Evolutionary conservation across 2,113 vertebrate species (phyloP).

Genomic region (Seriola aureovittata): DNA sequence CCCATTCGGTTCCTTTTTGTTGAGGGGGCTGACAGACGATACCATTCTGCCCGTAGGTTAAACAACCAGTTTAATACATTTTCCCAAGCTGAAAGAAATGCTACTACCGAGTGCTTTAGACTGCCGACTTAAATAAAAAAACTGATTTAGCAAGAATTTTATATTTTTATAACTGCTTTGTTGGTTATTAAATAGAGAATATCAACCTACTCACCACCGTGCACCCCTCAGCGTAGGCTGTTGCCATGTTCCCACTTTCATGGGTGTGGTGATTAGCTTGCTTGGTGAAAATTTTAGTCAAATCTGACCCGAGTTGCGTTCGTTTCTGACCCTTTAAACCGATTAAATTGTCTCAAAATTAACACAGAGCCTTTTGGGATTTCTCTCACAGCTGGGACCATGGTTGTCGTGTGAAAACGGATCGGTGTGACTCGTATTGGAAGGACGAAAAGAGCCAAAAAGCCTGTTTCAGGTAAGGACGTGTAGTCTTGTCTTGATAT

Average conservation of each 20-base stretch:
- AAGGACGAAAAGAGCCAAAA: slow-evolving; percentile 55
- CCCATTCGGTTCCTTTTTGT: slow-evolving; percentile 81
- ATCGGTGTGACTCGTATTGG: slow-evolving; percentile 50
- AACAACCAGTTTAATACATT: neutral
- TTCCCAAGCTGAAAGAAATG: fast-evolving
- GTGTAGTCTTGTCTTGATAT: slow-evolving; percentile 57
- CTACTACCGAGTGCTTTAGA: fast-evolving
- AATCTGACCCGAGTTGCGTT: slow-evolving; percentile 60
- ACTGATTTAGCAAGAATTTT: fast-evolving
- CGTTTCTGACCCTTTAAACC: slow-evolving; percentile 62
- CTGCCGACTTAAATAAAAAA: neutral
- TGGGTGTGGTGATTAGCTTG: slow-evolving; percentile 88
- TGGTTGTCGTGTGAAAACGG: slow-evolving; percentile 78
- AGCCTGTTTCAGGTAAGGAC: slow-evolving; percentile 80
- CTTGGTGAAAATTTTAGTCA: slow-evolving; percentile 78
- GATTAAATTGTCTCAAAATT: slow-evolving; percentile 56
- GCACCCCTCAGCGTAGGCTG: slow-evolving; percentile 76
- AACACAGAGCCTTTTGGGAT: slow-evolving; percentile 45
- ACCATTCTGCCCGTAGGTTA: slow-evolving; percentile 76
- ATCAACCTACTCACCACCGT: fast-evolving
- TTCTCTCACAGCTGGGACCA: slow-evolving; percentile 55
- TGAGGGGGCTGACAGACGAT: slow-evolving; percentile 75
- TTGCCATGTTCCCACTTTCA: slow-evolving; percentile 88
- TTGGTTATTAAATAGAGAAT: neutral
- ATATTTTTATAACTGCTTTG: neutral